Evolutionary conservation across 2,113 vertebrate species (phyloP).

Genomic region (Clarias gariepinus): DNA sequence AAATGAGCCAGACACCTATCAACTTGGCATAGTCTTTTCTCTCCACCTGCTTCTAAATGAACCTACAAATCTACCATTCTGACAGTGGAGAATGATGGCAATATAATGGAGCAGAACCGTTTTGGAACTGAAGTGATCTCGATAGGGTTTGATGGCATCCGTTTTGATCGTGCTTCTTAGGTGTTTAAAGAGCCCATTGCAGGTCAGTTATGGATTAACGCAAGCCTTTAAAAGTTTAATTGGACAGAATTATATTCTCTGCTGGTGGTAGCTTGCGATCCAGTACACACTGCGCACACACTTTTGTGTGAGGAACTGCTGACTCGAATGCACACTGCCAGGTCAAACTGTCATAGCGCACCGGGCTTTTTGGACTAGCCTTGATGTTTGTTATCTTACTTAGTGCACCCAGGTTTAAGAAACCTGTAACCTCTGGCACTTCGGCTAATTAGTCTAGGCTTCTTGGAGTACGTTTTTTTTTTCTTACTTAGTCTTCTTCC

Average conservation of each 20-base stretch:
- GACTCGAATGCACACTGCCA: constrained; percentile 20
- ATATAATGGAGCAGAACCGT: background rate
- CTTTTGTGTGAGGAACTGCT: background rate
- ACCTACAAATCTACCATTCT: too few species aligned
- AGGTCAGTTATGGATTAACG: constrained; percentile 29
- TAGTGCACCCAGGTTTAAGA: constrained; percentile 10
- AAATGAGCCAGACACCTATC: constrained; percentile 27
- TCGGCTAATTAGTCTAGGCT: constrained; percentile 40
- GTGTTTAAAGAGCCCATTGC: constrained; percentile 12
- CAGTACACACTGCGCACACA: background rate
- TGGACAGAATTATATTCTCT: constrained; percentile 32
- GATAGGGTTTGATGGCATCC: background rate
- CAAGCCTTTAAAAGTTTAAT: constrained; percentile 49
- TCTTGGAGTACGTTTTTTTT: background rate
- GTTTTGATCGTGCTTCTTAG: constrained; percentile 2
- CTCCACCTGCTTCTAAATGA: background rate
- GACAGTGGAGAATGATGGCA: background rate
- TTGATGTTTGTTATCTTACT: constrained; percentile 37
- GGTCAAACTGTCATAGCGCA: constrained; percentile 35
- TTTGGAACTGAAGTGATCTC: constrained; percentile 1
- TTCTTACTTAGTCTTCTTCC: background rate
- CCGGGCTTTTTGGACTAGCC: constrained; percentile 36
- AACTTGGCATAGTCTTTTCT: constrained; percentile 15
- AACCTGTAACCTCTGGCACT: constrained; percentile 29
- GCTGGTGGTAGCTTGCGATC: constrained; percentile 18